phyloP scores from a whole-genome alignment of 1,140 invertebrate genomes.

The Teleopsis dalmanni region DNA sequence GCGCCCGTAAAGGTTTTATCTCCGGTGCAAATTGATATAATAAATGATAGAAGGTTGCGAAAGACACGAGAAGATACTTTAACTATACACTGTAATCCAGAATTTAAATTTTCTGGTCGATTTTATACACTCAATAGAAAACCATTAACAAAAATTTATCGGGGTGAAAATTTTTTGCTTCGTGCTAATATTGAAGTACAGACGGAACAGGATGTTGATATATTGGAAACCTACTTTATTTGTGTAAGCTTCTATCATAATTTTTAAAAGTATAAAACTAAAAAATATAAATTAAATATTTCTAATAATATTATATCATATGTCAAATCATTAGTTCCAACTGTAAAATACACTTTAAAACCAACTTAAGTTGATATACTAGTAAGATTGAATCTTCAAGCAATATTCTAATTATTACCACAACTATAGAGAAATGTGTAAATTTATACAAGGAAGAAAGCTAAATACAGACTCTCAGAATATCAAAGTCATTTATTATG shows the following conservation, averaged over 20 bases:
- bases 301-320: no score
- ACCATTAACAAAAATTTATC: slow-evolving; percentile 29
- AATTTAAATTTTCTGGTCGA: slow-evolving; percentile 34
- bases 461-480: no score
- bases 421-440: no score
- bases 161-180: slow-evolving; percentile 40
- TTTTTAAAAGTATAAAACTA: no score
- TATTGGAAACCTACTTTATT: slow-evolving; percentile 43
- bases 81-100: slow-evolving; percentile 24
- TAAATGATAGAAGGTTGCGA: slow-evolving; percentile 34
- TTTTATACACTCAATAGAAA: slow-evolving; percentile 37
- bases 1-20: slow-evolving; percentile 8
- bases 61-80: slow-evolving; percentile 36
- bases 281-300: no score
- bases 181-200: slow-evolving; percentile 33
- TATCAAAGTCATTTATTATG: no score
- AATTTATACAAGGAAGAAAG: no score
- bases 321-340: no score
- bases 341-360: no score
- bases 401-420: no score
- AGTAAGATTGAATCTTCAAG: no score
- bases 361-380: no score
- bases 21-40: slow-evolving; percentile 36
- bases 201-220: slow-evolving; percentile 32
- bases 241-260: slow-evolving; percentile 44